Evolutionary conservation across 2,888 invertebrate genomes (phyloP).

Genomic region (Ashinkailepas kermadecensis): DNA sequence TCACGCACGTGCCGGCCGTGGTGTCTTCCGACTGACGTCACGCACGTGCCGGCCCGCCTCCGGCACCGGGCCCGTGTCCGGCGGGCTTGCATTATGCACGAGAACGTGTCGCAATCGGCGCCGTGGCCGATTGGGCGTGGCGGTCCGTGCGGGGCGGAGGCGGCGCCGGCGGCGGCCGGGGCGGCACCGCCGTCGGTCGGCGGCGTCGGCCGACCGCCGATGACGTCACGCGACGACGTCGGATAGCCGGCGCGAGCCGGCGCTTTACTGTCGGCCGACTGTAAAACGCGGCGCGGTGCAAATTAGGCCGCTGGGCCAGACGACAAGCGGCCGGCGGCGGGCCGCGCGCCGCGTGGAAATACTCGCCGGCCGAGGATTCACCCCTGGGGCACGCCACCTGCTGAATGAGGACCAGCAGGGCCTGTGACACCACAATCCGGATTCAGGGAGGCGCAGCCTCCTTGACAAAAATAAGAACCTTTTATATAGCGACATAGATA

Average conservation of each 20-base stretch:
- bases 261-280: background rate
- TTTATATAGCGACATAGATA: too few relatives aligned
- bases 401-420: too few relatives aligned
- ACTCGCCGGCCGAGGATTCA: too few relatives aligned
- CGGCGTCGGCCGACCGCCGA: background rate
- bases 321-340: background rate
- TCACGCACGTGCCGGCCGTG: too few relatives aligned
- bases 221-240: background rate
- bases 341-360: background rate
- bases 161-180: background rate
- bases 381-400: too few relatives aligned
- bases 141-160: background rate
- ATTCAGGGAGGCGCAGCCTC: too few relatives aligned
- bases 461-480: too few relatives aligned
- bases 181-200: too few relatives aligned
- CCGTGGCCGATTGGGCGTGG: background rate
- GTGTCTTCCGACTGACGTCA: too few relatives aligned
- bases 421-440: too few relatives aligned
- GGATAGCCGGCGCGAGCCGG: background rate
- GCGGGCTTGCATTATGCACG: background rate
- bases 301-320: background rate
- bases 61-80: background rate
- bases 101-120: background rate
- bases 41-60: background rate
- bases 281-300: background rate